Conservation (phyloP, 2,888 invertebrate species). For the Aphidoletes aphidimyza region DNA sequence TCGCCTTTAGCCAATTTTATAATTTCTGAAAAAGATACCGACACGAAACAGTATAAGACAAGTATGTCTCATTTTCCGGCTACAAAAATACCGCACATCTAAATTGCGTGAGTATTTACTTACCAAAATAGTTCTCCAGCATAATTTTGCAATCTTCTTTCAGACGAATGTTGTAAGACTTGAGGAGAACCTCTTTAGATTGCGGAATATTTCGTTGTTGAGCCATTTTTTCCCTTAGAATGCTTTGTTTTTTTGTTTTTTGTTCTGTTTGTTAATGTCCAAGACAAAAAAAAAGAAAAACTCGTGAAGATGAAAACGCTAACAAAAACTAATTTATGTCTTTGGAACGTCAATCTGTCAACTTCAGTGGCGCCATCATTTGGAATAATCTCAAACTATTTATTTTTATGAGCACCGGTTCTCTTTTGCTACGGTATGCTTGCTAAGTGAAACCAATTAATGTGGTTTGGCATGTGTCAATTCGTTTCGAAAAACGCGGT, state of each 20-base stretch:
- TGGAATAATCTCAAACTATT: background rate
- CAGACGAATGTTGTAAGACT: constrained; percentile 92
- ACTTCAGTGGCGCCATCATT: background rate
- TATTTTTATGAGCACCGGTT: too few relatives aligned
- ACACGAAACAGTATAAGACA: constrained; percentile 50
- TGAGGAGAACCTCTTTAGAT: constrained; percentile 93
- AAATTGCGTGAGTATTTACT: too few relatives aligned
- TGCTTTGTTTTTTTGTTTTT: background rate
- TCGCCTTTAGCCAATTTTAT: constrained; percentile 90
- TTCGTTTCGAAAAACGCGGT: constrained; percentile 6
- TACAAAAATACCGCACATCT: too few relatives aligned
- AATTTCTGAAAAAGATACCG: constrained; percentile 73
- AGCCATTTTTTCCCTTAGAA: constrained; percentile 58
- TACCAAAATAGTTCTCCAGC: constrained; percentile 96
- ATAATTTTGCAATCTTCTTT: constrained; percentile 98
- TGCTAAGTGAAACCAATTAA: background rate
- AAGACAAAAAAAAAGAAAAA: background rate
- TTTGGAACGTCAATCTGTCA: background rate
- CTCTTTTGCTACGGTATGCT: too few relatives aligned
- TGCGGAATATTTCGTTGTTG: constrained; percentile 78
- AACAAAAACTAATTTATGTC: background rate
- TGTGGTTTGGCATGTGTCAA: background rate
- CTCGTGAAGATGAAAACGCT: background rate
- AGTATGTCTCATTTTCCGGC: too few relatives aligned
- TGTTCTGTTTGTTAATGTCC: background rate